Evolutionary conservation across 1,140 invertebrate species (phyloP), one percentile per base, ranked within the genome.

Genomic region (Portunus trituberculatus): DNA sequence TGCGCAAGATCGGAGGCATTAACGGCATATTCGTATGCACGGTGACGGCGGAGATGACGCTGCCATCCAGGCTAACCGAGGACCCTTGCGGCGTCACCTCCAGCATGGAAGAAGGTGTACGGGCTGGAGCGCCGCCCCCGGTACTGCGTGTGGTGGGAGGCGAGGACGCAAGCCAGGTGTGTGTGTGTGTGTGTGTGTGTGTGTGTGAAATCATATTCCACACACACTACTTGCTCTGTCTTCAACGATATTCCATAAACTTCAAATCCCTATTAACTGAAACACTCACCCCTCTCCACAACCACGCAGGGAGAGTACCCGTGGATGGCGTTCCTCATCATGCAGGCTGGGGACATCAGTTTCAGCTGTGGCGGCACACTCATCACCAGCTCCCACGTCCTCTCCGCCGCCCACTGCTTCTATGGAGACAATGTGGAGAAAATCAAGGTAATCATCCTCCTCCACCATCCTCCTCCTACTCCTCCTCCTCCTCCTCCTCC

Each of bases 261-360:
- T 39, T 39, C 1, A 39, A 39, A 39, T 39, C 39, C 39, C 39
- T 39, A 39, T 39, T 39, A 39, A 39, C 39, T 39, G 1, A 39
- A 39, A 39, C 39, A 39, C 67, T 1, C n/a, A 8, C 16, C n/a
- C 67, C 67, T 76, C n/a, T n/a, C n/a, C 6, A 76, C 20, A 76
- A 12, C 20, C 67, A 76, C n/a, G n/a, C 67, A 76, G 67, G 67
- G 20, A n/a, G 67, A 76, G 59, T 84, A 91, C 90, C 94, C 94
- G 28, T 93, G 95, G 93, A 95, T 92, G 84, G 92, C 76, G 28
- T 91, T 67, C 93, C 67, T 95, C 87, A 96, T 59, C 96, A 95
- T 95, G 29, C n/a, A 29, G 48, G 48, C 83, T 29, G 20, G 25
- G 25, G 67, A 20, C 2, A 25, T n/a, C 31, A 59, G 45, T 39